A percentile compares a stretch with the other conserved stretches of the same genome.
phyloP scores from a whole-genome alignment of 2,113 vertebrate species.

The Procavia capensis region DNA sequence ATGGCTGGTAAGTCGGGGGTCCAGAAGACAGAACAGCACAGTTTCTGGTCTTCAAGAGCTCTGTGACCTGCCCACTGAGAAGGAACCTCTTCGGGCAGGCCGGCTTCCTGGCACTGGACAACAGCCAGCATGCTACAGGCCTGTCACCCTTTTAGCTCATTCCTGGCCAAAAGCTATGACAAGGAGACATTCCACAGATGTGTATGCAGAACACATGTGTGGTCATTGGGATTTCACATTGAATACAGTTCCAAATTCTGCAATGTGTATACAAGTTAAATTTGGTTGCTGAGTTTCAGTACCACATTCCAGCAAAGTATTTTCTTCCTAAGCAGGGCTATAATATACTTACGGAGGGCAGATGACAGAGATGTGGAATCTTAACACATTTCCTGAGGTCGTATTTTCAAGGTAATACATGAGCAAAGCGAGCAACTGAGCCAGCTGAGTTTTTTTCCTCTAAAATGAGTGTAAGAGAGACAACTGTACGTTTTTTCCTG shows the following conservation, averaged over 20 bases:
- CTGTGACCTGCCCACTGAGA: neutral
- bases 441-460: neutral
- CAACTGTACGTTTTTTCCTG: constrained; percentile 25
- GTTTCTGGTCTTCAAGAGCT: neutral
- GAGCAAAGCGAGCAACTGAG: neutral
- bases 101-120: neutral
- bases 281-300: neutral
- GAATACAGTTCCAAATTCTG: neutral
- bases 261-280: neutral
- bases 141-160: neutral
- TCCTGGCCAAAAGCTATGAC: neutral
- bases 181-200: neutral
- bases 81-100: neutral
- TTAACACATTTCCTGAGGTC: neutral
- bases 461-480: constrained; percentile 18
- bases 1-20: neutral
- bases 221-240: neutral
- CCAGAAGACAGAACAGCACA: neutral
- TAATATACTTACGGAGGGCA: neutral
- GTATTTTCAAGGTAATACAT: neutral
- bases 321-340: neutral
- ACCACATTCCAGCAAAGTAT: neutral
- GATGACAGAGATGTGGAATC: neutral
- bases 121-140: neutral
- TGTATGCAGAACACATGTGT: neutral